Evolutionary conservation across 2,113 vertebrate genomes (phyloP).

Genomic region (Rhagologus leucostigma): DNA sequence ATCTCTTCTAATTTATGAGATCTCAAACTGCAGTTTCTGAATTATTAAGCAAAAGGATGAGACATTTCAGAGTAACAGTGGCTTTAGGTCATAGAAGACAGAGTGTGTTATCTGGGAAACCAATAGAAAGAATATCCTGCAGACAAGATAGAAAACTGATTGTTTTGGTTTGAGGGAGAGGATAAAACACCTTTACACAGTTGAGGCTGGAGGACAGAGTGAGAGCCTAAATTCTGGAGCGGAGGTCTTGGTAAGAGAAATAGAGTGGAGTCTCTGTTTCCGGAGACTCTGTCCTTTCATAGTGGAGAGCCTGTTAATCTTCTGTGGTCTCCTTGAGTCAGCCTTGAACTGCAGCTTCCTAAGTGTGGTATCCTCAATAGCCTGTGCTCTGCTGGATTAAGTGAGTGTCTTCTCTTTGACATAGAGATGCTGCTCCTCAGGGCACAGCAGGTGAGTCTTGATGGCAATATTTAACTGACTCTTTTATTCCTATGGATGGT

Average conservation of each 20-base stretch:
- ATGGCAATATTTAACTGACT: background rate
- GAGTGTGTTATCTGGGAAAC: background rate
- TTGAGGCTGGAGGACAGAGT: background rate
- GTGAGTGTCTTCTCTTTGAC: background rate
- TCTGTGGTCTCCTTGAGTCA: background rate
- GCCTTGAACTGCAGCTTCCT: background rate
- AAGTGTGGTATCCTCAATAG: background rate
- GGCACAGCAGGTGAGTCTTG: background rate
- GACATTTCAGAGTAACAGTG: background rate
- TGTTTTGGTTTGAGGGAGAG: background rate
- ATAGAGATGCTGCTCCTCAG: background rate
- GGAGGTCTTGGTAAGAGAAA: background rate
- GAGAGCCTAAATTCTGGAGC: background rate
- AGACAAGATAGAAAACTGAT: background rate
- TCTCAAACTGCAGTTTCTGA: background rate
- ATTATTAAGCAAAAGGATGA: background rate
- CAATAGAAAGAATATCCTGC: background rate
- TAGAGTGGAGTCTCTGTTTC: background rate
- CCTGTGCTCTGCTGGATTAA: background rate
- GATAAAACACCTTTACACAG: background rate
- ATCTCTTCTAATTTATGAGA: background rate
- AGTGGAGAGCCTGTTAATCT: background rate
- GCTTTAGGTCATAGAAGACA: background rate
- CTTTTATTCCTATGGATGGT: background rate
- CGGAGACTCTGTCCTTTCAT: background rate